These are phyloP conservation scores for Myathropa florea DNA, from an alignment of 2,888 invertebrate species.

Conservation along the genomic window DNA sequence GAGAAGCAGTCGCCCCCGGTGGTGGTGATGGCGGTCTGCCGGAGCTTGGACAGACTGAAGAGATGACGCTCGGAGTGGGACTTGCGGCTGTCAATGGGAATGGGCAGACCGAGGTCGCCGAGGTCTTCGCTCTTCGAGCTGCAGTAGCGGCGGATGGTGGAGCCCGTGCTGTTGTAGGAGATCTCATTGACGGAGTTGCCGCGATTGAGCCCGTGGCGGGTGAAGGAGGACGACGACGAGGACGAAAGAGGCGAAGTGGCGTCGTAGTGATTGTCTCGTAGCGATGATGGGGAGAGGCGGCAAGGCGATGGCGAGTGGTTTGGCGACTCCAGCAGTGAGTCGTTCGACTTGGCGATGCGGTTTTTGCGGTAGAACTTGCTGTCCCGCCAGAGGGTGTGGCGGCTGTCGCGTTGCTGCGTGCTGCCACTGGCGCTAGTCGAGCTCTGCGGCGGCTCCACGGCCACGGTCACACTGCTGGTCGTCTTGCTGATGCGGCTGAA, in stretches of 20 bases:
- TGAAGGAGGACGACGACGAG: slow-evolving; percentile 75
- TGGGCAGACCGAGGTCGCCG: slow-evolving; percentile 76
- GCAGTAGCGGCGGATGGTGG: slow-evolving; percentile 75
- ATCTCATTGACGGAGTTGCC: slow-evolving; percentile 75
- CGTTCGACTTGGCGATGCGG: slow-evolving; percentile 80
- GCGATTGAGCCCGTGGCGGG: slow-evolving; percentile 75
- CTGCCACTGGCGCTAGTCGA: slow-evolving; percentile 25
- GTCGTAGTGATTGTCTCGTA: slow-evolving; percentile 78
- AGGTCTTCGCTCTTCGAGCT: slow-evolving; percentile 79
- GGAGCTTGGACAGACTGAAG: slow-evolving; percentile 77
- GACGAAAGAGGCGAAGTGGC: slow-evolving; percentile 74
- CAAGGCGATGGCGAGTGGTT: slow-evolving; percentile 74
- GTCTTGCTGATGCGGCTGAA: slow-evolving; percentile 79
- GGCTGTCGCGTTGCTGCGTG: slow-evolving; percentile 74
- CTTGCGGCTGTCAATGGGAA: slow-evolving; percentile 78
- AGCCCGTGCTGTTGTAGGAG: slow-evolving; percentile 58
- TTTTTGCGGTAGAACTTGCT: slow-evolving; percentile 81
- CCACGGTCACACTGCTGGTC: slow-evolving; percentile 73
- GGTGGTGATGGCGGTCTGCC: slow-evolving; percentile 79
- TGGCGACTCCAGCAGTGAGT: slow-evolving; percentile 79
- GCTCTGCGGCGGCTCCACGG: slow-evolving; percentile 70
- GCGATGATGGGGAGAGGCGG: slow-evolving; percentile 76
- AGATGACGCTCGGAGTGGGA: slow-evolving; percentile 79
- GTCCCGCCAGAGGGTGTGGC: slow-evolving; percentile 80
- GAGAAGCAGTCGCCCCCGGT: slow-evolving; percentile 75